Evolutionary conservation across 2,797 vertebrate species (phyloP).

Genomic region (Momotus momota): DNA sequence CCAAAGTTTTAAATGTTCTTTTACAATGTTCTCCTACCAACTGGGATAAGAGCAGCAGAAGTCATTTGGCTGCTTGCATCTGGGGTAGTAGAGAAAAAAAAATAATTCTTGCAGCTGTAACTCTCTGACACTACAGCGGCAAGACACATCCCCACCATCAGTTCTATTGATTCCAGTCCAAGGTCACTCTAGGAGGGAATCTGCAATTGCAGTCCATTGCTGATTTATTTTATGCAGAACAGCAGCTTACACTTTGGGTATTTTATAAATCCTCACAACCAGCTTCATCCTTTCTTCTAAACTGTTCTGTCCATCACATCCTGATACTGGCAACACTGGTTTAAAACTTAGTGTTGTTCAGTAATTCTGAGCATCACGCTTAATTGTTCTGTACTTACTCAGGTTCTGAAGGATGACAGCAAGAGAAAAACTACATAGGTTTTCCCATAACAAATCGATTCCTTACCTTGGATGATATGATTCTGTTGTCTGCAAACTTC

Average conservation of each 20-base stretch:
- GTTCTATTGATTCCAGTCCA: slow-evolving; percentile 3
- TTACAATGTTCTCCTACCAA: not conserved
- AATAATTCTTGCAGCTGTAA: slow-evolving; percentile 2
- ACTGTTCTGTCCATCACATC: not conserved
- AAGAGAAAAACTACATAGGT: not conserved
- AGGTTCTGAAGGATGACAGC: not conserved
- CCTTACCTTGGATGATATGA: slow-evolving; percentile 97
- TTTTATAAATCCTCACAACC: not conserved
- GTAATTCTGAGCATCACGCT: not conserved
- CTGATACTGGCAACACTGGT: not conserved
- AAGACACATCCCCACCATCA: not conserved
- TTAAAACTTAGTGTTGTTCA: not conserved
- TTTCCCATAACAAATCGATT: not conserved
- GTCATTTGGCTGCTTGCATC: not conserved
- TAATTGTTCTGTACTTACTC: not conserved
- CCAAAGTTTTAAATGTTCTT: not conserved
- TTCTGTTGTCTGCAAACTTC: slow-evolving; percentile 96
- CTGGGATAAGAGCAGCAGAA: not conserved
- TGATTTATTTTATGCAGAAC: not conserved
- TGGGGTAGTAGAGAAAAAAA: not conserved
- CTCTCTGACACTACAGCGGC: not conserved
- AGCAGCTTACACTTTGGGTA: not conserved
- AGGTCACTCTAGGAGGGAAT: slow-evolving; percentile 21
- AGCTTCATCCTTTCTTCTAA: not conserved
- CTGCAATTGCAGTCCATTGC: not conserved